A percentile compares a stretch with the other conserved stretches of the same genome.
Conservation (phyloP, 37 sponge, comb jelly and placozoan species). For the Mnemiopsis leidyi region DNA sequence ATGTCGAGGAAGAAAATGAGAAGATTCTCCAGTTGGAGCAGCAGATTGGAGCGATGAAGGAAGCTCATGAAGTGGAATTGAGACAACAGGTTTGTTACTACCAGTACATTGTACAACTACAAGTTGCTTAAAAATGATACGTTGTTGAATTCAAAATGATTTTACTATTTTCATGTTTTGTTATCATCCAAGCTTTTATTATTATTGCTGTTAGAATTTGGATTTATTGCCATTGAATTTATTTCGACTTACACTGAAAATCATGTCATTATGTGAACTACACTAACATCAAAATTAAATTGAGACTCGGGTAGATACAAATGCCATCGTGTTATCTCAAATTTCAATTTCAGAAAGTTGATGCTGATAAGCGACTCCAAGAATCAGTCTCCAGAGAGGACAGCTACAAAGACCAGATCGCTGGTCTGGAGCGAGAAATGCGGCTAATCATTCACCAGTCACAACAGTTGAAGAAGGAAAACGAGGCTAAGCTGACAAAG, state of each 20-base stretch:
- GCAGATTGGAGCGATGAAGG: not conserved
- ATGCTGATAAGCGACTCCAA: not conserved
- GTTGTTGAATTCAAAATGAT: too few relatives aligned
- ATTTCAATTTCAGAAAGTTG: not conserved
- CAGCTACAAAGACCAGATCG: not conserved
- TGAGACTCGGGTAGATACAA: too few relatives aligned
- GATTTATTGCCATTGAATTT: too few relatives aligned
- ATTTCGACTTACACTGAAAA: too few relatives aligned
- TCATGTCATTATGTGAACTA: too few relatives aligned
- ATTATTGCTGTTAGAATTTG: too few relatives aligned
- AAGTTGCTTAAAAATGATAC: too few relatives aligned
- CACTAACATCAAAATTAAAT: too few relatives aligned
- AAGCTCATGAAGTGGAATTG: not conserved
- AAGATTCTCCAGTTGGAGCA: not conserved
- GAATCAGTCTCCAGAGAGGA: not conserved
- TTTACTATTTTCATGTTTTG: too few relatives aligned
- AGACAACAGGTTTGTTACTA: not conserved
- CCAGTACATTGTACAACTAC: not conserved
- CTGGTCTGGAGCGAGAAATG: conserved; percentile 5
- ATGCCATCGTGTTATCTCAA: too few relatives aligned
- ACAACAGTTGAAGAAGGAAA: conserved; percentile 29
- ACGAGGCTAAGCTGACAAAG: conserved; percentile 35
- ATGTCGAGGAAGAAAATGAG: not conserved
- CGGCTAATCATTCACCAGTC: conserved; percentile 29
- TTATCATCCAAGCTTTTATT: too few relatives aligned